phyloP scores from a whole-genome alignment of 2,113 vertebrate species.

The Mormoops blainvillei region DNA sequence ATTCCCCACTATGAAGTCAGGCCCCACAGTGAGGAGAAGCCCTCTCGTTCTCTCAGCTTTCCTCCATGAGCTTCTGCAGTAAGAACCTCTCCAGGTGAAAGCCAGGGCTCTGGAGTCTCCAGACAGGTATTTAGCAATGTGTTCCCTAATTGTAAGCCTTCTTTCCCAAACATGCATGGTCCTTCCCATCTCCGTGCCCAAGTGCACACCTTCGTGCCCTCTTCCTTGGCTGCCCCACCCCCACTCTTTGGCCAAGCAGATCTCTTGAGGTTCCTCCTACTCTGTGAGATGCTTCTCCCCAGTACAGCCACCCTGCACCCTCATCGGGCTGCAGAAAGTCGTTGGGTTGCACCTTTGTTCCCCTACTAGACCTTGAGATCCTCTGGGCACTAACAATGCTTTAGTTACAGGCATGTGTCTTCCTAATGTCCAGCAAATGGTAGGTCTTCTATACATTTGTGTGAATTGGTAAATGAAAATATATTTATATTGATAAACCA shows the following conservation, averaged over 20 bases:
- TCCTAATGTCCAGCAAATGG: background rate
- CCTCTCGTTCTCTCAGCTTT: background rate
- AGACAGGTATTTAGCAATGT: background rate
- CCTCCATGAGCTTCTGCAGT: background rate
- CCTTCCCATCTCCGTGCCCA: background rate
- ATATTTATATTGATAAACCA: background rate
- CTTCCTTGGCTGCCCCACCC: background rate
- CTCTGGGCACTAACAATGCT: background rate
- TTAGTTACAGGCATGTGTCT: background rate
- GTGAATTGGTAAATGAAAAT: background rate
- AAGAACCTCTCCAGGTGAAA: background rate
- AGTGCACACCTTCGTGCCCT: background rate
- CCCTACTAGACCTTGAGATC: background rate
- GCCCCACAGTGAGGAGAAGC: background rate
- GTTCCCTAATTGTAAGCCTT: background rate
- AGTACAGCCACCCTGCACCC: fast-evolving
- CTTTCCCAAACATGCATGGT: background rate
- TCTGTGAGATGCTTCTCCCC: background rate
- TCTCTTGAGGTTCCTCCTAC: background rate
- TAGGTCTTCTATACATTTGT: background rate
- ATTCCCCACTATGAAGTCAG: background rate
- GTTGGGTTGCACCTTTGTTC: background rate
- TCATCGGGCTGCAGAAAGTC: background rate
- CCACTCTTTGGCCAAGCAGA: background rate
- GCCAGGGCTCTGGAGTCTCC: background rate